These are phyloP conservation scores for Gnathonemus echidnorhynchus DNA, from an alignment of 2,113 vertebrate genomes.

Conservation along the genomic window DNA sequence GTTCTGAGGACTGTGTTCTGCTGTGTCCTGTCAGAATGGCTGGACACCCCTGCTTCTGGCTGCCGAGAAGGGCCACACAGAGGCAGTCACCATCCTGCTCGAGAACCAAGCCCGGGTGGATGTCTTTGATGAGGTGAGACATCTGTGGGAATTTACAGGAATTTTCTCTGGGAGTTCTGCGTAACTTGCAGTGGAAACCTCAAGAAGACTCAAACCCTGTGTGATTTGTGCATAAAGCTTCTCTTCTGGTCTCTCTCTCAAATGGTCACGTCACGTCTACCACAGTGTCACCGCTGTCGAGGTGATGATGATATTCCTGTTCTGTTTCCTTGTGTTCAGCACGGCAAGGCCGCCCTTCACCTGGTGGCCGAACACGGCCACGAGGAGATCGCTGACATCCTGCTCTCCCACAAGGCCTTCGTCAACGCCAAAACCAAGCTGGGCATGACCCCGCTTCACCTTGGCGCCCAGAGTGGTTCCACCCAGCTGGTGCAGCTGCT, in stretches of 20 bases:
- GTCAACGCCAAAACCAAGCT: slow-evolving; percentile 54
- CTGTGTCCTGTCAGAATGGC: slow-evolving; percentile 38
- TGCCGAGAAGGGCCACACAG: slow-evolving; percentile 46
- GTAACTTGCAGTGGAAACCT: background rate
- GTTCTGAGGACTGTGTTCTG: background rate
- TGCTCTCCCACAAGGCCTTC: slow-evolving; percentile 51
- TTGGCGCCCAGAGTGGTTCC: slow-evolving; percentile 46
- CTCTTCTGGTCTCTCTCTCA: background rate
- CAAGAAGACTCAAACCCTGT: background rate
- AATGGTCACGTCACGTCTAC: background rate
- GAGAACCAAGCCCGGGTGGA: slow-evolving; percentile 49
- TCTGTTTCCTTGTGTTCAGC: slow-evolving; percentile 28
- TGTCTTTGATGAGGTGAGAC: slow-evolving; percentile 52
- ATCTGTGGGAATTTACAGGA: background rate
- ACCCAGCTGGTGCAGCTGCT: slow-evolving; percentile 44
- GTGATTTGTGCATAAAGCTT: background rate
- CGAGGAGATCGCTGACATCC: slow-evolving; percentile 44
- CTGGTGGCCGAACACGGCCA: slow-evolving; percentile 47
- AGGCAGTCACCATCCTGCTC: slow-evolving; percentile 42
- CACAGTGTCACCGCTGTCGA: background rate
- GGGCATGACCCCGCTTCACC: slow-evolving; percentile 52
- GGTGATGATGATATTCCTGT: background rate
- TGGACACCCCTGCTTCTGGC: slow-evolving; percentile 51
- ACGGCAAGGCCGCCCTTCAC: slow-evolving; percentile 52
- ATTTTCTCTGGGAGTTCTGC: background rate